Evolutionary conservation across 2,113 vertebrate genomes (phyloP), one percentile per base, ranked within the genome.

Genomic region (Alligator mississippiensis): DNA sequence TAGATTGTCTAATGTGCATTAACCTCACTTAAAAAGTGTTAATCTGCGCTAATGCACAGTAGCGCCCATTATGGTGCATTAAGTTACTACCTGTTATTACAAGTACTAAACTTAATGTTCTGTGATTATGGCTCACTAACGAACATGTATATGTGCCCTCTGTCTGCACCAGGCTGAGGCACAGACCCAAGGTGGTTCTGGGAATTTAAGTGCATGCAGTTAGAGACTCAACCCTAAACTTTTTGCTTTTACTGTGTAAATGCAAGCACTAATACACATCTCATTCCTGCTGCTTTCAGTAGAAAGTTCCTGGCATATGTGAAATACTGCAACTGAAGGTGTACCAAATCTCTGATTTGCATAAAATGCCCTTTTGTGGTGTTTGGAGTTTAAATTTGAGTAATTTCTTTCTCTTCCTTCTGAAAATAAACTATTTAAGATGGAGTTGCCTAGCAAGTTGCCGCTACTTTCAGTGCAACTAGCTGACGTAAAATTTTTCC

Each of bases 361-460:
- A 93, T 96, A 79, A 14, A 38, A 5, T 19, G 77, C 91, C 61
- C 93, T 89, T 72, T 2, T 88, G 84, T 76, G 80, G 64, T 86
- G 93, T 90, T 82, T 93, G 87, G 80, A 59, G 2, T 84, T 63
- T 87, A 57, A 91, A 92, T 91, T 93, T 60, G 88, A 89, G 82
- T 86, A 47, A 87, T 84, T 87, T 84, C 17, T 3, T 74, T 24
- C 62, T 90, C 85, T 85, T 89, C 66, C 80, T 2, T 92, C 88
- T 92, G 90, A 91, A 94, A 94, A 96, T 2, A 87, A 85, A 24
- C 62, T 76, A 21, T 80, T 89, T 68, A 91, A 83, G 84, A 47
- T 47, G 2, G 2, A 84, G 79, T 63, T 95, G 83, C 16, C 77
- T 96, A 82, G 25, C 60, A 85, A 81, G 62, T 80, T 87, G 13